Base-by-base conservation (phyloP, 37 sponge, comb jelly and placozoan species). In the Dysidea cf. avara region DNA sequence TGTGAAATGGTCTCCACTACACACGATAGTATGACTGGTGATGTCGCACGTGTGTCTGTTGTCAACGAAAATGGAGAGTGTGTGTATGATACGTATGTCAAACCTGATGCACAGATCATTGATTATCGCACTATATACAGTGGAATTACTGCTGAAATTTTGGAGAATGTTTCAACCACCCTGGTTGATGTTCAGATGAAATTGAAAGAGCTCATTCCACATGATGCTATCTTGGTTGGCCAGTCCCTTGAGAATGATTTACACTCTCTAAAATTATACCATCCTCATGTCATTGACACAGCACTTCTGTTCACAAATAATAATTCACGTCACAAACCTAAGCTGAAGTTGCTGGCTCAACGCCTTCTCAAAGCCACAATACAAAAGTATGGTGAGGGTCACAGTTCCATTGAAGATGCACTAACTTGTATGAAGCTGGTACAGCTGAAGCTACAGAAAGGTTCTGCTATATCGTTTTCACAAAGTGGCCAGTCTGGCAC, bases 171-270 rank as follows among this genome's bases (percentile, higher is more conserved):
- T 30, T 84, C 84, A 7, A 92, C 86, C 53, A 78, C 80, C 21
- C 37, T 98, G 64, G 43, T 48, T 2, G 83, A 92, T 35, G 99
- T 98, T 0, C 88, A 95, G n/a, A 29, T 68, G 32, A 66, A 87
- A 32, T 39, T 98, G 30, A 24, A 18, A 18, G 14, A 25, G 7
- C 37, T 95, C 7, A 56, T 98, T 24, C 93, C 96, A 0, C 51
- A 73, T 1, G 54, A 83, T 21, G 85, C 81, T 53, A 86, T 98
- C 30, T 51, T 98, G 25, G 79, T 89, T 39, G 99, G 99, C 24
- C 99, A 98, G 55, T 98, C 99, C 11, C 78, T 98, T 7, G 96
- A 98, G 86, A 98, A 94, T 66, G 99, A 98, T 54, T 78, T 98
- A 38, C 69, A 47, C 66, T 90, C 90, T n/a, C 74, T 98, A 57